A percentile compares a stretch with the other conserved stretches of the same genome.
phyloP scores from a whole-genome alignment of 2,888 invertebrate species.

The Lasioglossum zephyrum region DNA sequence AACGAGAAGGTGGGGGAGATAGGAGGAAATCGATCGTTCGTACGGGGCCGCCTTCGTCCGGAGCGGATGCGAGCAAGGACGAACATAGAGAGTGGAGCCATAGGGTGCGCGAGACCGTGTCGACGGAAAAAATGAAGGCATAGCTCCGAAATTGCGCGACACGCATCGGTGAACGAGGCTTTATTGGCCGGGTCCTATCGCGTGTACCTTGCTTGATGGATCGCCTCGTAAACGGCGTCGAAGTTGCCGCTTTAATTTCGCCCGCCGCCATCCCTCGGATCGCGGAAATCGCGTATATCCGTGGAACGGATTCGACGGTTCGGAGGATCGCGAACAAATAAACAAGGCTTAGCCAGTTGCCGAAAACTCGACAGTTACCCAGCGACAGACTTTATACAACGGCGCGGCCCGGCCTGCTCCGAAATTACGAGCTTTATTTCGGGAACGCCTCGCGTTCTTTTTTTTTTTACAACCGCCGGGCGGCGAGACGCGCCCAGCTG shows the following conservation, averaged over 20 bases:
- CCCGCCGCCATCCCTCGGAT: slow-evolving; percentile 6
- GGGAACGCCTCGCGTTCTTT: slow-evolving; percentile 6
- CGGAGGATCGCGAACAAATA: slow-evolving; percentile 27
- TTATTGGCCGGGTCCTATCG: slow-evolving; percentile 43
- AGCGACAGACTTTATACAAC: slow-evolving; percentile 33
- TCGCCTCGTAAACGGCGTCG: slow-evolving; percentile 62
- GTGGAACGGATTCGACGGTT: slow-evolving; percentile 50
- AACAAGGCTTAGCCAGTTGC: slow-evolving; percentile 50
- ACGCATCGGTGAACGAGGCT: slow-evolving; percentile 29
- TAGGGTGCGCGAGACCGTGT: slow-evolving; percentile 14
- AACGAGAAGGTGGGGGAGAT: background rate
- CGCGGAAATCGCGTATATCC: slow-evolving; percentile 42
- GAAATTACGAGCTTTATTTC: slow-evolving; percentile 43
- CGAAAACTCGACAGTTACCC: slow-evolving; percentile 54
- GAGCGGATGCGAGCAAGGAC: slow-evolving; percentile 37
- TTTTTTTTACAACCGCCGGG: background rate
- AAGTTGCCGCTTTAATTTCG: slow-evolving; percentile 59
- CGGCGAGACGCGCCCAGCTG: background rate
- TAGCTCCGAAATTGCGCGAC: slow-evolving; percentile 40
- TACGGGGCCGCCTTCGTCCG: slow-evolving; percentile 19
- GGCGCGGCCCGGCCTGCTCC: background rate
- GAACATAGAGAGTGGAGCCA: background rate
- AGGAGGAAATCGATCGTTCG: slow-evolving; percentile 4
- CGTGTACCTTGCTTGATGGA: slow-evolving; percentile 46
- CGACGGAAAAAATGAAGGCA: slow-evolving; percentile 33